Conservation (phyloP, 92 coral and sea anemone species). For the Paramuricea clavata region DNA sequence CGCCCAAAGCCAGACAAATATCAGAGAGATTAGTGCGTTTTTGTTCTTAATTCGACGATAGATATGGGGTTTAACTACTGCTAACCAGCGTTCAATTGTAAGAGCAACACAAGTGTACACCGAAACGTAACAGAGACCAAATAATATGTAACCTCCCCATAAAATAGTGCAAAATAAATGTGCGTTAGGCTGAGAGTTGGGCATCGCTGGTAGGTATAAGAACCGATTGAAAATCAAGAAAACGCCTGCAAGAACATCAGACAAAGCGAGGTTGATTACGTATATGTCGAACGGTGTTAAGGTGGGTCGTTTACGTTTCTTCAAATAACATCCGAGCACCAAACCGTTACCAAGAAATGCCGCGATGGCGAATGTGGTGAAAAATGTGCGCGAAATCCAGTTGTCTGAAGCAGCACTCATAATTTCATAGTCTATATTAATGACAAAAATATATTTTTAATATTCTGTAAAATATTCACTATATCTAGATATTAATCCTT, state of each 20-base stretch:
- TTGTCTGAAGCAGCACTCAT: constrained; percentile 15
- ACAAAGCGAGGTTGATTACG: constrained; percentile 45
- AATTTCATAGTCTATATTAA: neutral
- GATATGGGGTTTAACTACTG: constrained; percentile 77
- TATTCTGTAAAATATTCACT: too few relatives aligned
- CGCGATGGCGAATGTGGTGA: neutral
- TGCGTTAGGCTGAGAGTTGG: constrained; percentile 29
- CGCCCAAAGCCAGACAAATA: constrained; percentile 34
- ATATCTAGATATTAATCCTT: too few relatives aligned
- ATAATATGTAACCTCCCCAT: constrained; percentile 32
- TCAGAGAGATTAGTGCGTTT: neutral
- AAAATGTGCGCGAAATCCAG: neutral
- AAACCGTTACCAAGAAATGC: constrained; percentile 49
- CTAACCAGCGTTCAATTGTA: constrained; percentile 87
- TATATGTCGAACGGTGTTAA: constrained; percentile 35
- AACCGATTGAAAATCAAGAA: constrained; percentile 1
- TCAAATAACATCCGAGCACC: constrained; percentile 31
- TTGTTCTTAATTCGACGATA: constrained; percentile 33
- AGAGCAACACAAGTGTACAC: constrained; percentile 52
- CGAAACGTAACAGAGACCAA: constrained; percentile 51
- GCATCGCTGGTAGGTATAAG: constrained; percentile 5
- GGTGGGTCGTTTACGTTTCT: constrained; percentile 12
- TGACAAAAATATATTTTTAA: neutral
- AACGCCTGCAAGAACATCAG: constrained; percentile 46
- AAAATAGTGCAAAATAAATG: constrained; percentile 17